Evolutionary conservation across 2,888 invertebrate genomes (phyloP), one percentile per base, ranked within the genome.

Genomic region (Schrankia costaestrigalis): DNA sequence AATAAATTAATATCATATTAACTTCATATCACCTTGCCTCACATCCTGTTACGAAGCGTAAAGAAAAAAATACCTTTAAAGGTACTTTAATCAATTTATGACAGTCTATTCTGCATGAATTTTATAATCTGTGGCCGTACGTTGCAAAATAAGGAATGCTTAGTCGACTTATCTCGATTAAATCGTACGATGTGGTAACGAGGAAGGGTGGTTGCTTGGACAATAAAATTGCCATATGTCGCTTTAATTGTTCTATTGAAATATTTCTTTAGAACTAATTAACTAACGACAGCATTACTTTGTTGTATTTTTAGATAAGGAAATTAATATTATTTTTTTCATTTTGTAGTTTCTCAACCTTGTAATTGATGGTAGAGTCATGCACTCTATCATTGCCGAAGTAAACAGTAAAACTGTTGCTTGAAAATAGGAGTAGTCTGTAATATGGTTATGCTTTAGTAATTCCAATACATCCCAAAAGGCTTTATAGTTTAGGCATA

Each of bases 131-230:
- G 67, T 79, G 76, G 28, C 31, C 23, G 7, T 37, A 58, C 63
- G 67, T 84, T 84, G 67, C 82, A 75, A 83, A 82, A 81, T 72
- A 65, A 74, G 70, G 74, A 78, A 78, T 77, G 72, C 75, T 69
- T 64, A 68, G 57, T 65, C 62, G 67, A 69, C 67, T 68, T 78
- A 81, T 81, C 80, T 74, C 68, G 76, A 81, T 81, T 75, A 76
- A 74, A 76, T 80, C 74, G 66, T 53, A 54, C 54, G 55, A 71
- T 83, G 78, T 75, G 58, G 82, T 75, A 84, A 83, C 68, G 56
- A 78, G 80, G 78, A 82, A 83, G 73, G 72, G 74, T 70, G 63
- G 44, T 47, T 35, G 44, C 55, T 64, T 63, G 64, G 69, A 83
- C 81, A 81, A 79, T 84, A 57, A 70, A 79, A 81, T 75, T 75